phyloP scores from a whole-genome alignment of 2,113 vertebrate species.

The Urocitellus parryii region DNA sequence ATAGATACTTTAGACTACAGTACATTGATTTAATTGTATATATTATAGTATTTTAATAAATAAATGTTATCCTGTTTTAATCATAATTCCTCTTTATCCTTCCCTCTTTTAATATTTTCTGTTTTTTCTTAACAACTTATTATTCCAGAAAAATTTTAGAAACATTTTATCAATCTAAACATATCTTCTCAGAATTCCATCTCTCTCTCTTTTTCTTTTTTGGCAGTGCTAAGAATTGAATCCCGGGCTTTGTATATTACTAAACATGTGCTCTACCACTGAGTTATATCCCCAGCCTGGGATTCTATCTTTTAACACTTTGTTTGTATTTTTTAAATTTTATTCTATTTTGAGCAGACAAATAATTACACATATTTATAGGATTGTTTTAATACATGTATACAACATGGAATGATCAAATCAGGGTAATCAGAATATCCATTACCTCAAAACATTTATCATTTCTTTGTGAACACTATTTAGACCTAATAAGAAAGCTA shows the following conservation, averaged over 20 bases:
- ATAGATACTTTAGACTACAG: not conserved
- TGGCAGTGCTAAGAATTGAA: not conserved
- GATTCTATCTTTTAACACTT: not conserved
- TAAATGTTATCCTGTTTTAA: not conserved
- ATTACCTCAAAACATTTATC: too few species aligned
- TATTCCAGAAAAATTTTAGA: slow-evolving; percentile 19
- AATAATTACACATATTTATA: not conserved
- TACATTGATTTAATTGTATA: not conserved
- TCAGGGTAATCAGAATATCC: not conserved
- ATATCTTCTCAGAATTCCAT: not conserved
- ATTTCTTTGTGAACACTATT: not conserved
- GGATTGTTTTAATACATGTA: not conserved
- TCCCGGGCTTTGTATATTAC: not conserved
- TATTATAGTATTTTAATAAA: not conserved
- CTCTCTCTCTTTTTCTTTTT: not conserved
- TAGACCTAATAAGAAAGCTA: not conserved
- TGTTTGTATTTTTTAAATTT: not conserved
- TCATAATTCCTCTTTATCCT: not conserved
- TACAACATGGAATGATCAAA: not conserved
- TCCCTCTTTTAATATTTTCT: not conserved
- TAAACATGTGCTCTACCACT: not conserved
- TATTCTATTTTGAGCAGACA: not conserved
- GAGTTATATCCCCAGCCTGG: not conserved
- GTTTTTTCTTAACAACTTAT: not conserved
- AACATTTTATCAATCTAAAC: not conserved